Evolutionary conservation across 2,888 invertebrate species (phyloP), one percentile per base, ranked within the genome.

Genomic region (Sylvicola fuscatus): DNA sequence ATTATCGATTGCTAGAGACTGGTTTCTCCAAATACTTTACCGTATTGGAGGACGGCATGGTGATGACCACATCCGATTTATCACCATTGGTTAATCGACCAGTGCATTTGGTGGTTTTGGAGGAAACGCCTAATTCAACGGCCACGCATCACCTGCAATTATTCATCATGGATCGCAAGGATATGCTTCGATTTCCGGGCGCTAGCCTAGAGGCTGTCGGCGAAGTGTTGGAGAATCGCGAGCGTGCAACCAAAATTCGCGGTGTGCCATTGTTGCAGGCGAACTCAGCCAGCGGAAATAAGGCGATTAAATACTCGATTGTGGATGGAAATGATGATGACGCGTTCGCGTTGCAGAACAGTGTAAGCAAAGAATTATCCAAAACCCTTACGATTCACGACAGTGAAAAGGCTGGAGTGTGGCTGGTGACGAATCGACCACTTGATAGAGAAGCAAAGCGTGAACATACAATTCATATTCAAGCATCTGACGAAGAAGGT

Each of bases 41-140:
- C 8, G 75, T 89, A 44, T 68, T 89, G 38, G 75, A 78, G 44
- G 80, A 86, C 55, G 89, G 89, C 35, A 70, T 86, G 38, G 74
- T 90, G 38, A 90, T 89, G 86, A 87, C 87, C 32, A 87, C 84
- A 16, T 74, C 82, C 28, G 83, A 86, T 51, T 67, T 89, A 30
- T 71, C 75, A 36, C 81, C 84, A 11, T 61, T 89, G 40, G 72
- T 84, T 40, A 77, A 86, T 53, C 70, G 72, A 43, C 81, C 82
- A 1, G 75, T 87, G 16, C 76, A 82, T 52, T 66, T 87, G 38
- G 70, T 83, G 36, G 74, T 87, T 14, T 61, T 84, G 37, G 84
- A 86, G 52, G 80, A 84, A 52, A 72, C 77, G 33, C 75, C 77
- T 3, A 83, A 82, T 53, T 70, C 70, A 43, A 82, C 81, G 42